Conservation (phyloP, 1,140 invertebrate species). For the Drosophila trapezifrons region DNA sequence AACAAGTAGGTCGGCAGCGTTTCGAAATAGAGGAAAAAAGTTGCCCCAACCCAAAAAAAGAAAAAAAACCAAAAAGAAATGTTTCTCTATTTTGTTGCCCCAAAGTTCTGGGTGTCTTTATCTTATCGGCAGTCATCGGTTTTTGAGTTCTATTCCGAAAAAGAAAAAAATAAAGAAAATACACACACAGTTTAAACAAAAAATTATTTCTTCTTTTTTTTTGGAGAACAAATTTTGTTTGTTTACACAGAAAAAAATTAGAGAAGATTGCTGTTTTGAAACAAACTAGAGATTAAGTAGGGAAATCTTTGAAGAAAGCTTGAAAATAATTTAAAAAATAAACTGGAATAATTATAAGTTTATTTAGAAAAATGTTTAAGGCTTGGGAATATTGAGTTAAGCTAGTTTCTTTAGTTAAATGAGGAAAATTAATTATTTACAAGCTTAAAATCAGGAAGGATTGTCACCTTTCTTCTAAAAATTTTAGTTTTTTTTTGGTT, state of each 20-base stretch:
- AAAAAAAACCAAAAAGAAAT: neutral
- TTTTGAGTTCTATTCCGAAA: conserved; percentile 51
- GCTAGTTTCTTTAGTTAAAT: too few relatives aligned
- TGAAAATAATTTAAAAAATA: too few relatives aligned
- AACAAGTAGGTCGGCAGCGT: conserved; percentile 76
- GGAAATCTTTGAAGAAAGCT: neutral
- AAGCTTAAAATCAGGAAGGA: neutral
- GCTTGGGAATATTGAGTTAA: too few relatives aligned
- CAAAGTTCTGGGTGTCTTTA: conserved; percentile 43
- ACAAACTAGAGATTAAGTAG: neutral
- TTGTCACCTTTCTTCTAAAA: neutral
- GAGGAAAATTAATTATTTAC: neutral
- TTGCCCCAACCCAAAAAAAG: conserved; percentile 1
- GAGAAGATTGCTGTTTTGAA: too few relatives aligned
- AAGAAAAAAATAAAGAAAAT: conserved; percentile 12
- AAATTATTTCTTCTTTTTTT: conserved; percentile 34
- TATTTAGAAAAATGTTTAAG: too few relatives aligned
- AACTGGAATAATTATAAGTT: too few relatives aligned
- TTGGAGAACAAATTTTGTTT: conserved; percentile 13
- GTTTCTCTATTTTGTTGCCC: conserved; percentile 8
- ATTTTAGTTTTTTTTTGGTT: neutral
- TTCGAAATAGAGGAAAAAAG: conserved; percentile 69
- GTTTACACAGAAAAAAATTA: neutral
- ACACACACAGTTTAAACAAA: conserved; percentile 51
- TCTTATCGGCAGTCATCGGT: conserved; percentile 70